phyloP scores from a whole-genome alignment of 2,888 invertebrate genomes.

The Cryptocheilus praepositus region DNA sequence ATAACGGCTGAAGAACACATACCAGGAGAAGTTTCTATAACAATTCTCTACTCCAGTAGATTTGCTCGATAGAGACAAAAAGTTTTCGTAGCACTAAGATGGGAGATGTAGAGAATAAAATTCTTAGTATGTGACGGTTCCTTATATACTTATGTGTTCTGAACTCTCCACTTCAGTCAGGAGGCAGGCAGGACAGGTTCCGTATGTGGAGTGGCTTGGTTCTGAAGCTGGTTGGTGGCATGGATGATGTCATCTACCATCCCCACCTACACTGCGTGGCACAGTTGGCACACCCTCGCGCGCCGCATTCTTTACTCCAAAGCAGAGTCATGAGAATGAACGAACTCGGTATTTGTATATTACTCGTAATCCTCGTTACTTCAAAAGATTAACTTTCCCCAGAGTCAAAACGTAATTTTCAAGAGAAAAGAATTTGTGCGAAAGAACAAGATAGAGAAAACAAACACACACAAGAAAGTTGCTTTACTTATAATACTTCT shows the following conservation, averaged over 20 bases:
- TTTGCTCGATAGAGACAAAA: constrained; percentile 58
- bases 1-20: constrained; percentile 63
- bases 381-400: constrained; percentile 69
- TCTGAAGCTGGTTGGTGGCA: constrained; percentile 74
- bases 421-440: constrained; percentile 38
- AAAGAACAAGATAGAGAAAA: no score
- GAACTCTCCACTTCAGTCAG: constrained; percentile 75
- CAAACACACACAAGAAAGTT: no score
- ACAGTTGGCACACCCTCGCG: constrained; percentile 74
- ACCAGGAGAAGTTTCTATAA: constrained; percentile 62
- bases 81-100: constrained; percentile 58
- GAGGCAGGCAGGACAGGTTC: constrained; percentile 75
- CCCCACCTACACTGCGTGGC: constrained; percentile 74
- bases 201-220: constrained; percentile 73
- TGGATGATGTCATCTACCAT: constrained; percentile 74
- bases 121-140: constrained; percentile 72
- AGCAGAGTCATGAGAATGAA: constrained; percentile 75
- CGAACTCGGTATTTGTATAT: constrained; percentile 75
- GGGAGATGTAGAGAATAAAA: constrained; percentile 64
- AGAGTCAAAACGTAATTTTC: constrained; percentile 43
- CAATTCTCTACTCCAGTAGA: constrained; percentile 60
- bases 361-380: constrained; percentile 75
- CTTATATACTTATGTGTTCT: constrained; percentile 74
- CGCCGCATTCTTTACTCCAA: constrained; percentile 75
- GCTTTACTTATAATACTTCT: constrained; percentile 13